phyloP scores from a whole-genome alignment of 2,888 invertebrate species.

The Cephonodes hylas region DNA sequence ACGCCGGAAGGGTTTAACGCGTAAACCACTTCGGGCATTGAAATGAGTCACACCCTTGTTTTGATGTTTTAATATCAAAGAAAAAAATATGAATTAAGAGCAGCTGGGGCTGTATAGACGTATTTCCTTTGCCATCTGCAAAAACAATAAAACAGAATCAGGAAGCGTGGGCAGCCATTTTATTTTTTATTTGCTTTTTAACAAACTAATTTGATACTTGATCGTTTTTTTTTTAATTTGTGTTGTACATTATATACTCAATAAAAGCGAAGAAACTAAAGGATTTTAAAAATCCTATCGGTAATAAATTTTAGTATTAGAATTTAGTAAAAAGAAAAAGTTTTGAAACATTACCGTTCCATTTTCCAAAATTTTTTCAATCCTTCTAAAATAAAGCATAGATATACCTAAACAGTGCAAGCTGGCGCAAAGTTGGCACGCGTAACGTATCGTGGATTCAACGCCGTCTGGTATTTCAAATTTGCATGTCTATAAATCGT shows the following conservation, averaged over 20 bases:
- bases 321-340: no score
- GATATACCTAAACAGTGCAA: neutral
- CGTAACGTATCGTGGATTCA: constrained; percentile 23
- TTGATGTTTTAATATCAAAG: constrained; percentile 7
- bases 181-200: neutral
- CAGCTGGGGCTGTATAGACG: constrained; percentile 15
- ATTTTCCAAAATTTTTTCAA: neutral
- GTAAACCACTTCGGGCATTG: neutral
- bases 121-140: constrained; percentile 23
- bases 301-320: no score
- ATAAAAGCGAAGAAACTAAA: no score
- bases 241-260: no score
- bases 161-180: no score
- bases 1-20: constrained; percentile 4
- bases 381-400: neutral
- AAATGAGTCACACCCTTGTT: constrained; percentile 7
- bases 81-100: constrained; percentile 23
- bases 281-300: no score
- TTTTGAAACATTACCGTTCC: no score
- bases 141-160: neutral
- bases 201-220: neutral
- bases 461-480: constrained; percentile 46
- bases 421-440: constrained; percentile 28
- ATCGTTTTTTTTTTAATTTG: no score
- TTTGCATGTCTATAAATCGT: constrained; percentile 63